Evolutionary conservation across 2,797 vertebrate genomes (phyloP).

Genomic region (Iguana delicatissima): DNA sequence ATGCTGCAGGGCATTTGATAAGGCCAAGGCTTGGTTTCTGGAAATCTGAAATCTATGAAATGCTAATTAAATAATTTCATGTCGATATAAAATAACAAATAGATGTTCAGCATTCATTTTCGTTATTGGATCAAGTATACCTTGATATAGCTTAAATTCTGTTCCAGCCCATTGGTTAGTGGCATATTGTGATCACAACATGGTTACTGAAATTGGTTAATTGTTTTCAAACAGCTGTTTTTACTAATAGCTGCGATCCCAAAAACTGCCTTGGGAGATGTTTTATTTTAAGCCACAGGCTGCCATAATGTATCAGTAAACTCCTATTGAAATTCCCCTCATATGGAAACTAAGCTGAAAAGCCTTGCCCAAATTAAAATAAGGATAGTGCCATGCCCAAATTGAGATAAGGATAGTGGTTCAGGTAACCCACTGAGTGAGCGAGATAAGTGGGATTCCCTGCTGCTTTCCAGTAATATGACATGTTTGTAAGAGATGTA

Average conservation of each 20-base stretch:
- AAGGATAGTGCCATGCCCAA: no score
- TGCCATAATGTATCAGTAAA: neutral
- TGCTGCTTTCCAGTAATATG: neutral
- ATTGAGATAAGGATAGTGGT: neutral
- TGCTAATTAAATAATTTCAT: neutral
- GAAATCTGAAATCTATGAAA: neutral
- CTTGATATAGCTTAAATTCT: neutral
- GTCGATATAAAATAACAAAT: neutral
- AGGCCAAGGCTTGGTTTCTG: neutral
- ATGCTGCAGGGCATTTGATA: neutral
- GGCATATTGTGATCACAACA: neutral
- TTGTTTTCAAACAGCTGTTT: neutral
- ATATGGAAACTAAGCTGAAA: neutral
- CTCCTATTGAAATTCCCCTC: neutral
- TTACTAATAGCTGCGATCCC: neutral
- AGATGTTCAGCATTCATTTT: neutral
- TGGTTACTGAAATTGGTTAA: neutral
- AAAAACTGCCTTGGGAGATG: neutral
- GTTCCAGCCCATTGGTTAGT: neutral
- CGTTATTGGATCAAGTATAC: neutral
- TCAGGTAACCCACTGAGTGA: neutral
- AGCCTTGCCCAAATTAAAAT: no score
- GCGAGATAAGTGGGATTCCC: neutral
- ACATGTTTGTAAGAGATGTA: no score
- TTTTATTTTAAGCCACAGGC: neutral